Evolutionary conservation across 2,888 invertebrate genomes (phyloP), one percentile per base, ranked within the genome.

Genomic region (Orthosia gracilis): DNA sequence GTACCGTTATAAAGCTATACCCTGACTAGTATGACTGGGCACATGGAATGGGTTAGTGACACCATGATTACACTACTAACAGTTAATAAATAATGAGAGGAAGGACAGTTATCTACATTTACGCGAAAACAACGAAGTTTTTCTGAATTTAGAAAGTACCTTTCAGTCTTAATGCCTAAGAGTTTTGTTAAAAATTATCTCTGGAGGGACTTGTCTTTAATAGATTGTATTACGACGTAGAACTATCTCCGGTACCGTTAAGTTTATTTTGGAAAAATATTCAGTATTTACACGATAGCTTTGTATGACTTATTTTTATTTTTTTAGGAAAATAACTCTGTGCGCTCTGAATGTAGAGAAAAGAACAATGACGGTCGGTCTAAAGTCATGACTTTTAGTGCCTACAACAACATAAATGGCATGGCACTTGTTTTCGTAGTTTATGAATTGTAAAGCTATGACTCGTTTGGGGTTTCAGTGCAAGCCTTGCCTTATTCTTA

Each of bases 111-210:
- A 76, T 83, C 80, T 85, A 87, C 78, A 82, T 84, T 80, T 85
- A 88, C 73, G 86, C 75, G 83, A 88, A 88, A 89, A 79, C 77
- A 89, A 88, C 76, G 66, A 85, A 86, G 88, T 76, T 86, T 85
- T 85, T 88, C 82, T 89, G 87, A 92, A 88, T 92, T 93, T 91
- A 89, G 88, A 90, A 88, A 91, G 91, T 92, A 94, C 91, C 91
- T 90, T 93, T 95, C 95, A 96, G 96, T 96, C 96, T 96, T 96
- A 95, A 92, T 90, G 90, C 93, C 95, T 95, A 96, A 92, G 90
- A 94, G 91, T 94, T 94, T 93, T 94, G 92, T 94, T 94, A 93
- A 92, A 92, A 93, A 93, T 89, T 93, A 92, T 93, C 84, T 93
- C 89, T 96, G 96, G 96, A 96, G 95, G 96, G 96, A 96, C 88